phyloP scores from a whole-genome alignment of 2,113 vertebrate species.

The Ia io region DNA sequence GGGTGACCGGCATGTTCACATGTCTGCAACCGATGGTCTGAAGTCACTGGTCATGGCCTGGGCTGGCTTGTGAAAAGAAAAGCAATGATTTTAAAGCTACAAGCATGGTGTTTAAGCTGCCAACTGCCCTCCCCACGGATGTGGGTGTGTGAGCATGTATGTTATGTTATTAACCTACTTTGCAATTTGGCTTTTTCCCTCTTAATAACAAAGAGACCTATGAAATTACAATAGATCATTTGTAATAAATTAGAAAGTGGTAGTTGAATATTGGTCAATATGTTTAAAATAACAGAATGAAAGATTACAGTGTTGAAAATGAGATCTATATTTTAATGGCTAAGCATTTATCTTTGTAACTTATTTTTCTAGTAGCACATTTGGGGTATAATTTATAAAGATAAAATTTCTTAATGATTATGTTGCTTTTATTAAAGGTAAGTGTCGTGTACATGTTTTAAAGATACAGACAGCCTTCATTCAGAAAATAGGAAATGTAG shows the following conservation, averaged over 20 bases:
- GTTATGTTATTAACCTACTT: not conserved
- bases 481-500: slow-evolving; percentile 45
- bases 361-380: not conserved
- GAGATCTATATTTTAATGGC: not conserved
- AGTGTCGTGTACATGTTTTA: not conserved
- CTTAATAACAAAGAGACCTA: not conserved
- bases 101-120: not conserved
- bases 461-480: not conserved
- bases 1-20: not conserved
- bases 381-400: slow-evolving; percentile 37
- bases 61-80: not conserved
- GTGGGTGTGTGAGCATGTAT: not conserved
- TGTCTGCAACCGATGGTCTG: not conserved
- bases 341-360: slow-evolving; percentile 42
- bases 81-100: not conserved
- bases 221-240: slow-evolving; percentile 3
- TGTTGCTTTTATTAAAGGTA: slow-evolving; percentile 23
- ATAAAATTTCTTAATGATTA: not conserved
- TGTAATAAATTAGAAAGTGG: slow-evolving; percentile 12
- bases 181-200: not conserved
- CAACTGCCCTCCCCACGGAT: not conserved
- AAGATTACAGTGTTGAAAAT: not conserved
- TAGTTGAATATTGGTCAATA: not conserved
- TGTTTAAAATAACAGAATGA: not conserved
- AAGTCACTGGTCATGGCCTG: not conserved